Evolutionary conservation across 2,888 invertebrate species (phyloP), one percentile per base, ranked within the genome.

Genomic region (Leptothorax acervorum): DNA sequence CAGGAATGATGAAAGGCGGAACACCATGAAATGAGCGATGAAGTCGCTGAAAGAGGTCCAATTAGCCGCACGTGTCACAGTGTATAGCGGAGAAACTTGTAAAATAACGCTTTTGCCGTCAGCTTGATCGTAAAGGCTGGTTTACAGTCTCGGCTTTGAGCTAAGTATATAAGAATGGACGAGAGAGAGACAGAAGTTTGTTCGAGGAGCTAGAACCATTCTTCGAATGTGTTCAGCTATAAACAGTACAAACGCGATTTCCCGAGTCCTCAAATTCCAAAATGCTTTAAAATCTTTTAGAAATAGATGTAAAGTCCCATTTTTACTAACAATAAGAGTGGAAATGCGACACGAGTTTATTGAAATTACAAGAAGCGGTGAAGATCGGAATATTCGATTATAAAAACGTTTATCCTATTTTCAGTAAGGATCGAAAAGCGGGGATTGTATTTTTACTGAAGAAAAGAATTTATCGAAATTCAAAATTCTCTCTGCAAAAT

Each of bases 21-120:
- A 63, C 35, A 62, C 51, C 62, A 78, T 57, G 68, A 81, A 86
- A 78, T 66, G 71, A 74, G 78, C 78, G 81, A 87, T 79, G 83
- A 88, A 86, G 55, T 71, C 55, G 79, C 11, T 62, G 73, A 84
- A 85, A 73, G 71, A 62, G 76, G 57, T 65, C 71, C 84, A 84
- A 88, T 86, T 85, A 78, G 79, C 65, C 60, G n/a, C 55, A 63
- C 66, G 68, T 74, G 60, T 82, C 75, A 76, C n/a, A 60, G 68
- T 74, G 57, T 68, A 78, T 45, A 45, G 75, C 53, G 73, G 68
- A 75, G 82, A 79, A 78, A 83, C 75, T 76, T 87, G 89, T 88
- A 88, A 89, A 89, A 87, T 89, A 89, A 89, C 83, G 87, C 74
- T 82, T 84, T 83, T 83, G 83, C 82, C 53, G 75, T 76, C 76